Conservation (phyloP, 2,797 vertebrate genomes). For the Sebastolobus altivelis region DNA sequence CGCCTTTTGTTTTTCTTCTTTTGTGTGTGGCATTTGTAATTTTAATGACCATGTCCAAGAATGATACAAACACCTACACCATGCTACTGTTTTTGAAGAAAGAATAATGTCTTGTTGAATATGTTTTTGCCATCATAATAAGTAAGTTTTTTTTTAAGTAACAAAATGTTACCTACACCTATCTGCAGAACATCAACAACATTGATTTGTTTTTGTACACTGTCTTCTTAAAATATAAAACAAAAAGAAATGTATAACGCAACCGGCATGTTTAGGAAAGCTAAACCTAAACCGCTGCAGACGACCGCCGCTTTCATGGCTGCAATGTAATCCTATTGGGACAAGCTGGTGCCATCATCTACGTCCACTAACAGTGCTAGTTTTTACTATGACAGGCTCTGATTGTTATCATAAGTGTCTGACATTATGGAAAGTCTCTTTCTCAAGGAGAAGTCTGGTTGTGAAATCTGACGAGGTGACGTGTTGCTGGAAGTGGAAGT, state of each 20-base stretch:
- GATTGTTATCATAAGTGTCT: too few species aligned
- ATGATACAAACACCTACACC: neutral
- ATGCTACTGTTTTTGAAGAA: neutral
- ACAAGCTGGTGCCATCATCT: too few species aligned
- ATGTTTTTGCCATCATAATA: neutral
- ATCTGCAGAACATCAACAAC: neutral
- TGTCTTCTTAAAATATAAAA: too few species aligned
- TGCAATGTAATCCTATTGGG: too few species aligned
- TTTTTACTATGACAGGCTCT: too few species aligned
- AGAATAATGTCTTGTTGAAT: neutral
- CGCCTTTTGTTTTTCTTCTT: neutral
- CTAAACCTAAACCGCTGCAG: neutral
- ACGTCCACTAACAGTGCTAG: too few species aligned
- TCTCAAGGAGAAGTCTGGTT: too few species aligned
- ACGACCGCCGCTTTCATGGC: too few species aligned
- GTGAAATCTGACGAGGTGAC: too few species aligned
- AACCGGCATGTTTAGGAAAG: neutral
- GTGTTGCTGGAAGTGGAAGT: too few species aligned
- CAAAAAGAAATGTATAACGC: too few species aligned
- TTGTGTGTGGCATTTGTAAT: neutral
- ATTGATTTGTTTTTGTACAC: neutral
- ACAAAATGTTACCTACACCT: neutral
- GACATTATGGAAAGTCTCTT: too few species aligned
- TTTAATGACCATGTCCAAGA: neutral
- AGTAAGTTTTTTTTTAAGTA: neutral